These are phyloP conservation scores for Dipodomys spectabilis DNA, from an alignment of 2,113 vertebrate genomes.

Conservation along the genomic window DNA sequence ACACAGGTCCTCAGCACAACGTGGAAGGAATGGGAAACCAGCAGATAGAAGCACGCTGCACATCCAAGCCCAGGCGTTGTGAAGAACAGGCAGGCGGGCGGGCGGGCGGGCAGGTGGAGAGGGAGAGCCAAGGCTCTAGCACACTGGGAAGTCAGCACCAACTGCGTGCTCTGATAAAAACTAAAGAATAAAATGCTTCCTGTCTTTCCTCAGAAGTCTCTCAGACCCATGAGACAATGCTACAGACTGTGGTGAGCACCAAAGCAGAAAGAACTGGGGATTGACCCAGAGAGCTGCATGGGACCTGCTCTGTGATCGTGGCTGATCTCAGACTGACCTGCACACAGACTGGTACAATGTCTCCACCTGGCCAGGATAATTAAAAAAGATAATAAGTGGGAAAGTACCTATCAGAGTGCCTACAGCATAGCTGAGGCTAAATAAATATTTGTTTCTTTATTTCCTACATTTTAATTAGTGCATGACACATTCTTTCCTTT, in stretches of 20 bases:
- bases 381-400: background rate
- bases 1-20: too few relatives aligned
- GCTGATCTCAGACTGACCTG: conserved; percentile 1
- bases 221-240: background rate
- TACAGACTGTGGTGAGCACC: too few relatives aligned
- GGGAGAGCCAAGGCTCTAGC: background rate
- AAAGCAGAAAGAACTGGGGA: background rate
- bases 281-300: too few relatives aligned
- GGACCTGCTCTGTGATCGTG: background rate
- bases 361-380: background rate
- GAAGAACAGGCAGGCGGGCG: too few relatives aligned
- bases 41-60: background rate
- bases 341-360: background rate
- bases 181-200: background rate
- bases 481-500: background rate
- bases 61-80: background rate
- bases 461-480: conserved; percentile 14
- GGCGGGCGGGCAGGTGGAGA: background rate
- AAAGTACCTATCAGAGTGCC: conserved; percentile 21
- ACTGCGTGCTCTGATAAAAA: too few relatives aligned
- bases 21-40: too few relatives aligned
- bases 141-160: background rate
- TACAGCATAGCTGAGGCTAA: background rate
- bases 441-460: conserved; percentile 16
- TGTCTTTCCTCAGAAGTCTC: background rate